Conservation (phyloP, 2,113 vertebrate genomes). For the Cygnus buccinator region DNA sequence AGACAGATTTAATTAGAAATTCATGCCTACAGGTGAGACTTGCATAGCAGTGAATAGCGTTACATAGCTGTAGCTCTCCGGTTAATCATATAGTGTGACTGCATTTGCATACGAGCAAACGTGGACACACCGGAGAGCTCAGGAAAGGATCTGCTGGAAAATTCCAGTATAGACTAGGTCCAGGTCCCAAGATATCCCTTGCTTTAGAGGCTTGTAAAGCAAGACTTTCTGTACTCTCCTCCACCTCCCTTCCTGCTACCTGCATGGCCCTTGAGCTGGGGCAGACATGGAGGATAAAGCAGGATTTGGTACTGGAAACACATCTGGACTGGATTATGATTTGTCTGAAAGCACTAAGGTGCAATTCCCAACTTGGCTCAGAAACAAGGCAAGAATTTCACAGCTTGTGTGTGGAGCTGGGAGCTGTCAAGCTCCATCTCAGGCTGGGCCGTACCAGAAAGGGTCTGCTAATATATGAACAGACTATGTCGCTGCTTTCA, state of each 20-base stretch:
- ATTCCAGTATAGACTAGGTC: not conserved
- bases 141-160: not conserved
- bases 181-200: fast-evolving
- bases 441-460: fast-evolving
- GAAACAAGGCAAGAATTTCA: not conserved
- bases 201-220: not conserved
- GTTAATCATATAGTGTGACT: not conserved
- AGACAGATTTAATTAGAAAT: not conserved
- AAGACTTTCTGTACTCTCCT: not conserved
- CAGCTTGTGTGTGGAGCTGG: not conserved
- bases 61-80: not conserved
- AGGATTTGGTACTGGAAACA: not conserved
- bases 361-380: not conserved
- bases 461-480: fast-evolving
- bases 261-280: no score
- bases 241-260: not conserved
- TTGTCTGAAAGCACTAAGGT: not conserved
- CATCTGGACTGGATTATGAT: not conserved
- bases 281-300: not conserved
- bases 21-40: not conserved
- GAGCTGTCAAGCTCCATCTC: not conserved
- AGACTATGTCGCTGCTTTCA: not conserved
- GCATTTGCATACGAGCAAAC: not conserved
- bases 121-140: not conserved
- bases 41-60: not conserved